phyloP scores from a whole-genome alignment of 53 echinoderm and acorn worm genomes.

The Paelopatides confundens region DNA sequence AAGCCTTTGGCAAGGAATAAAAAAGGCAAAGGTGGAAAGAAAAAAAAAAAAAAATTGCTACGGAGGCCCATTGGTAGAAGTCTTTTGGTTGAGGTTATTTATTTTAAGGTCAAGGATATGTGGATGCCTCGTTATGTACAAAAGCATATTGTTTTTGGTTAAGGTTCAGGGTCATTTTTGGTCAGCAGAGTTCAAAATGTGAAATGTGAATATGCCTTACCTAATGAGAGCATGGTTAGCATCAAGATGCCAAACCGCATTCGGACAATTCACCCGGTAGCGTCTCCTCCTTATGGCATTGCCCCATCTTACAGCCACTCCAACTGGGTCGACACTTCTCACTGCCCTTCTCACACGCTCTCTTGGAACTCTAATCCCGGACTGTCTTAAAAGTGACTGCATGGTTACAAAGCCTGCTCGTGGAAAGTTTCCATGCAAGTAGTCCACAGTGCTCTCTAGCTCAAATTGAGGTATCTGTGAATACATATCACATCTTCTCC shows the following conservation, averaged over 20 bases:
- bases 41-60: no score
- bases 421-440: slow-evolving; percentile 6
- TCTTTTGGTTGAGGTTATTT: no score
- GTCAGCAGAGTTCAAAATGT: no score
- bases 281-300: slow-evolving; percentile 7
- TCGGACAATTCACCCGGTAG: no score
- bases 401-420: slow-evolving; percentile 38
- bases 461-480: neutral
- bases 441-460: neutral
- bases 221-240: slow-evolving; percentile 51
- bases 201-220: no score
- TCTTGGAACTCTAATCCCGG: neutral
- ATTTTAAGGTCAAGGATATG: no score
- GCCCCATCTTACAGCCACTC: slow-evolving; percentile 26
- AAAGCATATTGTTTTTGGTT: no score
- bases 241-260: slow-evolving; percentile 51
- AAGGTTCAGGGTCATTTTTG: no score
- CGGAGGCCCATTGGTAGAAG: no score
- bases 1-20: no score
- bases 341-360: neutral
- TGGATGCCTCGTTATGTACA: no score
- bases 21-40: no score
- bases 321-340: slow-evolving; percentile 29
- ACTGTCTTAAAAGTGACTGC: slow-evolving; percentile 19
- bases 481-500: slow-evolving; percentile 8